phyloP scores from a whole-genome alignment of 2,888 invertebrate genomes.

The Falcaria lacertinaria region DNA sequence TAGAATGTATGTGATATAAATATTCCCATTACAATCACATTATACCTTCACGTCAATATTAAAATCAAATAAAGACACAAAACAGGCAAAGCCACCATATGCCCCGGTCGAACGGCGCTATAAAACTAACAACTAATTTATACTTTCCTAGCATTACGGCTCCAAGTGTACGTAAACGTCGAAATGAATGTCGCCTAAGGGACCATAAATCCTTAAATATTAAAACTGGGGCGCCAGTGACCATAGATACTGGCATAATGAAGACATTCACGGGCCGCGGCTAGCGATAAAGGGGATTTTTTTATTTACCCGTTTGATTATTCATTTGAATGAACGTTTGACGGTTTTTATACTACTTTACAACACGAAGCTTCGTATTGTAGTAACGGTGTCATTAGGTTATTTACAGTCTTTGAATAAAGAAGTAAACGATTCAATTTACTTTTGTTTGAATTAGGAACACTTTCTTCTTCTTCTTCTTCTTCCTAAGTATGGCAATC shows the following conservation, averaged over 20 bases:
- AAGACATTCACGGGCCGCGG: conserved; percentile 26
- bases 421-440: too few species aligned
- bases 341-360: background rate
- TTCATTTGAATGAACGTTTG: background rate
- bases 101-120: background rate
- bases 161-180: conserved; percentile 44
- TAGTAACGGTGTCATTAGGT: too few species aligned
- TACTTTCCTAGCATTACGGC: conserved; percentile 12
- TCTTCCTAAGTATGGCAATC: too few species aligned
- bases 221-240: conserved; percentile 59
- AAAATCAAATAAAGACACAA: background rate
- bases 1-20: too few species aligned
- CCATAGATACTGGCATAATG: conserved; percentile 48
- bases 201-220: conserved; percentile 69
- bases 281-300: background rate
- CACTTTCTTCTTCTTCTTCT: too few species aligned
- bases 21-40: too few species aligned
- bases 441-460: too few species aligned
- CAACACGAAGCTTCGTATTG: background rate
- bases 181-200: conserved; percentile 65
- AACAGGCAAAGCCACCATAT: background rate
- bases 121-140: background rate
- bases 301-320: conserved; percentile 1
- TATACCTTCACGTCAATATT: background rate
- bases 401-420: too few species aligned